Evolutionary conservation across 2,888 invertebrate species (phyloP), one percentile per base, ranked within the genome.

Genomic region (Synergus gifuensis): DNA sequence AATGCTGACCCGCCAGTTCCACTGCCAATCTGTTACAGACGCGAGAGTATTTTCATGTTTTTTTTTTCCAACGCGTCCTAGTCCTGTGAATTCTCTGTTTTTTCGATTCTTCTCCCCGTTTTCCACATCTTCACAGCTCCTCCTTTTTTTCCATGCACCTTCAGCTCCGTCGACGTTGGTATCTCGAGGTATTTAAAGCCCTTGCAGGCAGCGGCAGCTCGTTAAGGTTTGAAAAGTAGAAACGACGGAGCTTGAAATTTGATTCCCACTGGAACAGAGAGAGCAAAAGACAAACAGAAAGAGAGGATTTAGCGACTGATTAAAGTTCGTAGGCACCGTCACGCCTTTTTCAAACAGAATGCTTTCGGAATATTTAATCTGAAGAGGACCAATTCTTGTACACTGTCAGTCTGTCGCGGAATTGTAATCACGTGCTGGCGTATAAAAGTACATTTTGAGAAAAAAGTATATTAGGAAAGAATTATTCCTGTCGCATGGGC

Each of bases 1-100:
- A 90, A 88, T 84, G 91, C 90, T 91, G 91, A 91, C 87, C 86
- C 84, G 85, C 81, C 85, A 82, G 85, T 88, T 89, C 79, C 85
- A 86, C 78, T 88, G 88, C 87, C 90, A 89, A 90, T 90, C 89
- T 87, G 89, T 89, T 88, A 89, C 86, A 82, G 83, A 84, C 83
- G 83, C 85, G 81, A 78, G 81, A 77, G 78, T 77, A 78, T 76
- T 77, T 79, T 83, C 76, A 64, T 64, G 54, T 76, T 76, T 79
- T 78, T 80, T 73, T 73, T 77, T 44, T 46, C 22, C 42, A 76
- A 18, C 28, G 63, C 64, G 64, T 76, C 22, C 54, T 73, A 54
- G 12, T 73, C 54, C 54, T 73, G 12, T 60, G 76, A 73, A 73
- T 79, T 77, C 60, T 49, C 69, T 44, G n/a, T 60, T 81, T 77